Base-by-base conservation (phyloP, 2,888 invertebrate genomes). In the Exocentrus adspersus region DNA sequence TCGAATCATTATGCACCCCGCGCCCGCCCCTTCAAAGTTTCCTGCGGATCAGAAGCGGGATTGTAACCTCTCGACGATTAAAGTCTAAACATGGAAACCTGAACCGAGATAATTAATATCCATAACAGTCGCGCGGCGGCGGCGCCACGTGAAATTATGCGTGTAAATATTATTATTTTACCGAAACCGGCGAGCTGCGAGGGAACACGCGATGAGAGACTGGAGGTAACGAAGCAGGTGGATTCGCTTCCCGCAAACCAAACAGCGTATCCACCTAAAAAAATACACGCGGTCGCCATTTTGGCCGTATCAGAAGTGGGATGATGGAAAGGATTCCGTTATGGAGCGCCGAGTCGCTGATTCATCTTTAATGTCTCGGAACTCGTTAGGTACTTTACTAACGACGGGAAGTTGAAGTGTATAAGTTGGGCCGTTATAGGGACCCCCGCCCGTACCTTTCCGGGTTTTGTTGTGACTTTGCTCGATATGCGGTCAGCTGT, bases 211-310 rank as follows among this genome's bases (percentile, higher is more conserved):
- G n/a, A n/a, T n/a, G n/a, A n/a, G n/a, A n/a, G n/a, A n/a, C n/a
- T n/a, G n/a, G n/a, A n/a, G n/a, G n/a, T n/a, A n/a, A n/a, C n/a
- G n/a, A 52, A 62, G 64, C 68, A 70, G 70, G 66, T 63, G 62
- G 64, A 62, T 65, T 60, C 58, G 63, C 51, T 67, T 67, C 63
- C 65, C 69, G 59, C 70, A 70, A 69, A 69, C 67, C 67, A 68
- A 65, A 64, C 69, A 64, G 46, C 59, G 53, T 62, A 54, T 63
- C 45, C n/a, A n/a, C n/a, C n/a, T n/a, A n/a, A n/a, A n/a, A n/a
- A n/a, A n/a, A n/a, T n/a, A n/a, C n/a, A n/a, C n/a, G n/a, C n/a
- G n/a, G n/a, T n/a, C n/a, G n/a, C n/a, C n/a, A n/a, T 51, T 21
- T 37, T 14, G 48, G 28, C 12, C 48, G 28, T 14, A 48, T 48